Evolutionary conservation across 2,113 vertebrate species (phyloP), one percentile per base, ranked within the genome.

Genomic region (Ctenodactylus gundi): DNA sequence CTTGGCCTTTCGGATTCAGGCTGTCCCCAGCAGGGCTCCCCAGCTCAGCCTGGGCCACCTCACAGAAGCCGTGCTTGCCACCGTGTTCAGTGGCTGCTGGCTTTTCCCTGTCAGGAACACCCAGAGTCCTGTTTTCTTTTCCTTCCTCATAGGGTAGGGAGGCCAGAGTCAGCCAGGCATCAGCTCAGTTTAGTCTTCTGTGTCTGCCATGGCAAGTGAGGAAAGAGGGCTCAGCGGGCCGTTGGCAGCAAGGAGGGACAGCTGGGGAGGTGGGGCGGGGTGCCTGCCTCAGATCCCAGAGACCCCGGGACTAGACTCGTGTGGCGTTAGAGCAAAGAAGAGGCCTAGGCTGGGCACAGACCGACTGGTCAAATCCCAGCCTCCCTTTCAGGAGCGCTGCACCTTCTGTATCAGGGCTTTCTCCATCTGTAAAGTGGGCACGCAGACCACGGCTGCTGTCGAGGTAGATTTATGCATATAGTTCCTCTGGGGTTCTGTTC

Each of bases 171-270:
- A 44, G 41, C 41, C 15, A 39, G 2, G 44, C 23, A 4, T 85
- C 31, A 11, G 39, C 18, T 51, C 10, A 1, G 11, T 25, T 13
- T 39, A 14, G 25, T 3, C 76, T 18, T 20, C 53, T 12, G 1
- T 0, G 0, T 34, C 15, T 46, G 53, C 53, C 8, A 0, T 0
- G 11, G 13, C 25, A 20, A 11, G 60, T 39, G 20, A 67, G 18
- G 70, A 6, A 27, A 62, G 29, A 15, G 44, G 23, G n/a, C 13
- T 25, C 81, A 21, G 1, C 11, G 41, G 6, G 46, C 15, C 0
- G 60, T 68, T 6, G 4, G 17, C 64, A 25, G 21, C 5, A 4
- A 27, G 55, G 44, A 82, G n/a, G 53, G 18, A n/a, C 46, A 10
- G 41, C 20, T n/a, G 6, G 55, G 44, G 55, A 57, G 10, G 25